Evolutionary conservation across 1,140 invertebrate species (phyloP).

Genomic region (Geopemphigus sp.): DNA sequence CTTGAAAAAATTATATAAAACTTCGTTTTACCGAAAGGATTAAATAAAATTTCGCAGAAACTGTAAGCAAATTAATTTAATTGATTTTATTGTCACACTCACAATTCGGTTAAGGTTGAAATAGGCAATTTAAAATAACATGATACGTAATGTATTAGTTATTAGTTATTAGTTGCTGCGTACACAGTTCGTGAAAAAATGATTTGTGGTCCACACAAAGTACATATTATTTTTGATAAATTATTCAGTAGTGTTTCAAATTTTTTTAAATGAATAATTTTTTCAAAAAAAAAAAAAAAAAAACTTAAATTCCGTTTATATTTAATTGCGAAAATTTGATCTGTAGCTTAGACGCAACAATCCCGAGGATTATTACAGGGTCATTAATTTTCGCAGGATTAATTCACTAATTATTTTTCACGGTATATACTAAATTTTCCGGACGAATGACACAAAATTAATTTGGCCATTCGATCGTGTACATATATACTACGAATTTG

Average conservation of each 20-base stretch:
- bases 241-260: too few relatives aligned
- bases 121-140: background rate
- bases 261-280: too few relatives aligned
- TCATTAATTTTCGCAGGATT: background rate
- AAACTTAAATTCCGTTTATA: background rate
- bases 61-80: constrained; percentile 2
- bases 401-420: constrained; percentile 6
- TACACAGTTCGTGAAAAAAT: too few relatives aligned
- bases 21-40: constrained; percentile 1
- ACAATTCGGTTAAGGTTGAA: background rate
- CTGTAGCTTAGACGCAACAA: background rate
- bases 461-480: too few relatives aligned
- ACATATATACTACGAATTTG: too few relatives aligned
- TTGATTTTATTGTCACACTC: constrained; percentile 13
- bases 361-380: background rate
- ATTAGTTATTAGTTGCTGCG: too few relatives aligned
- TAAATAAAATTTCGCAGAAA: background rate
- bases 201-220: too few relatives aligned
- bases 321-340: constrained; percentile 4
- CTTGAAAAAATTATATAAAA: background rate
- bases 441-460: background rate
- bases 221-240: background rate
- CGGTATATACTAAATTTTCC: background rate
- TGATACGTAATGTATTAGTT: background rate
- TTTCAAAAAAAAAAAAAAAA: too few relatives aligned